Conservation (phyloP, 2,888 invertebrate genomes). For the Nephrotoma flavescens region DNA sequence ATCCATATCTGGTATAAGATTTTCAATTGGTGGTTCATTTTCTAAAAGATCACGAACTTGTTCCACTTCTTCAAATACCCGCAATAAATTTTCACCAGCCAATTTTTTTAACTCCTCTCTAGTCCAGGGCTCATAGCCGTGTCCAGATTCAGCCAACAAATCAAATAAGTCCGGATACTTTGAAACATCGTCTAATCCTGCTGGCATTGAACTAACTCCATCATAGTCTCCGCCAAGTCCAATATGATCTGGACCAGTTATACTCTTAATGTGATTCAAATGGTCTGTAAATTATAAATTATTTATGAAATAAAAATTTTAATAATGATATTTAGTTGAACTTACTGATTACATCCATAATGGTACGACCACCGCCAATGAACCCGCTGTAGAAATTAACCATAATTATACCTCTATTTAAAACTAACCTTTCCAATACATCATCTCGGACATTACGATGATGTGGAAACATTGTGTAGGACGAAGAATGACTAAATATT, state of each 20-base stretch:
- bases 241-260: constrained; percentile 35
- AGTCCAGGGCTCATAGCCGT: constrained; percentile 27
- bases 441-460: constrained; percentile 44
- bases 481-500: constrained; percentile 46
- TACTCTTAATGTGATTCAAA: constrained; percentile 35
- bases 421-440: constrained; percentile 35
- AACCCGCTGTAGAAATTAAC: constrained; percentile 55
- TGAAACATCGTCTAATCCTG: constrained; percentile 57
- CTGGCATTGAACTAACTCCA: constrained; percentile 46
- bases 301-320: not conserved
- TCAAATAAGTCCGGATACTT: constrained; percentile 55
- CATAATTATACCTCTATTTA: constrained; percentile 58
- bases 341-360: constrained; percentile 52
- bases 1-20: not conserved
- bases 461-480: constrained; percentile 35
- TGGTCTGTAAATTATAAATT: constrained; percentile 27
- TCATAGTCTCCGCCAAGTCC: constrained; percentile 39
- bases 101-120: constrained; percentile 33
- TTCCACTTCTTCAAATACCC: constrained; percentile 33
- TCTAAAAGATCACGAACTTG: constrained; percentile 17
- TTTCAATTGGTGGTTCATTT: not conserved
- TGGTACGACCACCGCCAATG: constrained; percentile 39
- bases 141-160: constrained; percentile 30
- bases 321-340: not conserved
- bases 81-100: constrained; percentile 34